Conservation (phyloP, 2,797 vertebrate species). For the Acrocephalus scirpaceus region DNA sequence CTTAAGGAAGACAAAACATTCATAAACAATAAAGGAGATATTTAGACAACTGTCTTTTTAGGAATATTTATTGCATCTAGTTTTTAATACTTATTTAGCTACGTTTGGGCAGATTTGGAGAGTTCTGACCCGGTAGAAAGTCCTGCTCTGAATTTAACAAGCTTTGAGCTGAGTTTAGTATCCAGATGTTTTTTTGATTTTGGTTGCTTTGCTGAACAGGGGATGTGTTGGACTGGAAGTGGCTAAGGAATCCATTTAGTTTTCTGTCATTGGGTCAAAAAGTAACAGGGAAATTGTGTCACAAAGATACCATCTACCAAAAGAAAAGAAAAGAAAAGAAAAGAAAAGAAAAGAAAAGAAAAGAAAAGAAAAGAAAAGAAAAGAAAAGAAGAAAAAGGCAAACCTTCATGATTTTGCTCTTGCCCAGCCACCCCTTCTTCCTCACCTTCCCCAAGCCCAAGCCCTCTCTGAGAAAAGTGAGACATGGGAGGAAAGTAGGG, state of each 20-base stretch:
- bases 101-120: background rate
- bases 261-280: background rate
- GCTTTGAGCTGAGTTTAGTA: background rate
- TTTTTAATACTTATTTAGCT: background rate
- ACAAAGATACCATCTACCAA: background rate
- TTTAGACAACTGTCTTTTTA: background rate
- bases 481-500: background rate
- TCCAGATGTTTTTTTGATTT: background rate
- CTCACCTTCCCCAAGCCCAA: background rate
- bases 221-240: background rate
- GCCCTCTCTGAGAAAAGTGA: background rate
- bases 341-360: too few species aligned
- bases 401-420: background rate
- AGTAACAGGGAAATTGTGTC: background rate
- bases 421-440: background rate
- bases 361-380: too few species aligned
- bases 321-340: too few species aligned
- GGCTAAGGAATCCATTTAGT: background rate
- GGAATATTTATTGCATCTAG: background rate
- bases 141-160: background rate
- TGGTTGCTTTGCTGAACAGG: background rate
- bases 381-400: background rate
- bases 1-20: background rate
- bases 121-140: background rate
- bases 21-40: background rate